Percentiles rank a stretch among this genome's conserved stretches.
These are phyloP conservation scores for Congeria kusceri DNA, from an alignment of 2,888 invertebrate species.

Conservation along the genomic window DNA sequence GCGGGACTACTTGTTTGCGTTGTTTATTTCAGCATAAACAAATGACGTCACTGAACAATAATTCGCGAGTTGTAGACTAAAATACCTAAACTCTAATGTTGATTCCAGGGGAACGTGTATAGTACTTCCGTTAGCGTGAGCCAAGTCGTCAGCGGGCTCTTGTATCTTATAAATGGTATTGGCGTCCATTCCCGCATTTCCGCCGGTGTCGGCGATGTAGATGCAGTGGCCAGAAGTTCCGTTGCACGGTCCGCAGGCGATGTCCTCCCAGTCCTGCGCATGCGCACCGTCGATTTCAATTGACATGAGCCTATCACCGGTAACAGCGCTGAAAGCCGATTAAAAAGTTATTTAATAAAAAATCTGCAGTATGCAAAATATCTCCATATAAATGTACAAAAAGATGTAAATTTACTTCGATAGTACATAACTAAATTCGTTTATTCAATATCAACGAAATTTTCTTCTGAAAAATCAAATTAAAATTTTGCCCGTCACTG, in stretches of 20 bases:
- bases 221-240: conserved; percentile 61
- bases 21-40: too few relatives aligned
- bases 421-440: too few relatives aligned
- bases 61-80: neutral
- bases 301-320: conserved; percentile 41
- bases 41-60: too few relatives aligned
- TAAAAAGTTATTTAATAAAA: too few relatives aligned
- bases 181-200: conserved; percentile 54
- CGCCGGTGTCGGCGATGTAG: conserved; percentile 65
- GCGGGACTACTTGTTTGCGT: too few relatives aligned
- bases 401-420: too few relatives aligned
- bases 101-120: conserved; percentile 12
- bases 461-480: too few relatives aligned
- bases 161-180: conserved; percentile 61
- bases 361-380: too few relatives aligned
- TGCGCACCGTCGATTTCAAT: conserved; percentile 58
- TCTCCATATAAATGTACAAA: too few relatives aligned
- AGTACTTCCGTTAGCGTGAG: neutral
- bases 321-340: conserved; percentile 26
- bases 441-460: too few relatives aligned
- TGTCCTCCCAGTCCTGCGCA: conserved; percentile 68
- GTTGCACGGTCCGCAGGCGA: conserved; percentile 64
- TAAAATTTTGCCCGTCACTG: too few relatives aligned
- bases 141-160: conserved; percentile 49
- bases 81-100: conserved; percentile 22